Evolutionary conservation across 2,797 vertebrate species (phyloP), one percentile per base, ranked within the genome.

Genomic region (Poecilia wingei): DNA sequence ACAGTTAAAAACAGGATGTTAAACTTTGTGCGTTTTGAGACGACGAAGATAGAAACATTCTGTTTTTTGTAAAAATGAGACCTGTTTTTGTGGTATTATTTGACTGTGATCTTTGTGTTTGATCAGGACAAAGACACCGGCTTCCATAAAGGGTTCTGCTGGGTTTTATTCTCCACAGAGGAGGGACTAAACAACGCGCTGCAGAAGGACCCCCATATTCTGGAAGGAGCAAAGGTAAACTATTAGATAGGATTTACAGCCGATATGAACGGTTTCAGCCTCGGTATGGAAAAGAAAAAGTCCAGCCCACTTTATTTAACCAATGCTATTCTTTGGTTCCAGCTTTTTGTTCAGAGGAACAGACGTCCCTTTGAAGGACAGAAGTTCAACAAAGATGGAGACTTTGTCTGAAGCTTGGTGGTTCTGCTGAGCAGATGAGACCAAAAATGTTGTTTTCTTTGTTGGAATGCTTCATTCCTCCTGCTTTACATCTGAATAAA

Each of bases 191-290:
- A 93, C 86, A 98, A 96, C 12, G 95, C 89, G 0, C 86, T 99
- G 43, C 96, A 97, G 85, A 97, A 97, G 82, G 95, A 98, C 4
- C 83, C 89, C 3, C 98, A 99, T 46, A 0, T 96, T 10, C 81
- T 99, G 25, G 97, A 99, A 86, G 97, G 97, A 64, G 83, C 93
- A 49, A 97, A 95, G 96, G 98, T 98, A 95, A 85, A 55, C 10
- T 3, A 45, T n/a, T 43, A 3, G 43, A 45, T 5, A 16, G 6
- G 22, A 70, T 45, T 70, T 45, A n/a, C 25, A n/a, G 25, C 39
- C 6, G 13, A n/a, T 45, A 41, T 28, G 5, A 45, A 7, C 2
- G 5, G 68, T 45, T 45, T 70, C 20, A 41, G 64, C 51, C 0
- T 51, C 64, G 41, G 64, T 51, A 36, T 36, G 3, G 22, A 70